Base-by-base conservation (phyloP, 2,113 vertebrate genomes). In the Cygnus buccinator region DNA sequence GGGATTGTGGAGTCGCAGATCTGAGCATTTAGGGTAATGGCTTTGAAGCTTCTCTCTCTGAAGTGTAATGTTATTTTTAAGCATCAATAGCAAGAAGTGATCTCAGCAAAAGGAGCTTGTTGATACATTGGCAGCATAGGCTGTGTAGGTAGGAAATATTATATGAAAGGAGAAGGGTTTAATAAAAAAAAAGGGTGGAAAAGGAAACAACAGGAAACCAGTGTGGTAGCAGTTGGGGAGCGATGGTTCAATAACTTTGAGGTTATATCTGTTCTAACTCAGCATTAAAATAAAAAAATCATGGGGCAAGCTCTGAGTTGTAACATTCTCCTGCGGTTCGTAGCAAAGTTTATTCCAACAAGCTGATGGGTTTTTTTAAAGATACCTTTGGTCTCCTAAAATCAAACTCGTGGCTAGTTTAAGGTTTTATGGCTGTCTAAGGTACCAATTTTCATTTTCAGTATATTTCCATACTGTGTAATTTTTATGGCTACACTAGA, bases 381-480 rank as follows among this genome's bases (percentile, higher is more conserved):
- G 44, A 80, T 44, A 70, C 29, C 59, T 91, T 92, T 81, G 93
- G 89, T 93, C 72, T 92, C 88, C 87, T 87, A 23, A 73, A 94
- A 50, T 84, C 63, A 54, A 86, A 86, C 86, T 94, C 1, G 0
- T 91, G 80, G 80, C 84, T 76, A 61, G 70, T 87, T 85, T 88
- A 33, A 94, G 61, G 52, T 80, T 91, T 92, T 93, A 77, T 63
- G 73, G 54, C 94, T 72, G 92, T 11, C 84, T 94, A 68, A 92
- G 86, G 82, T 80, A 95, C 81, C 61, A 76, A 37, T 92, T 97
- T 96, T 94, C 67, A 66, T 94, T 96, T 89, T 94, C 43, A 39
- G 26, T 87, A 1, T 82, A 35, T 96, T 96, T 89, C 92, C 79
- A 93, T 94, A 63, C 37, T 39, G 73, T 89, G 87, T 88, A 86